phyloP scores from a whole-genome alignment of 2,797 vertebrate species.

The Sebastes matsubarae region DNA sequence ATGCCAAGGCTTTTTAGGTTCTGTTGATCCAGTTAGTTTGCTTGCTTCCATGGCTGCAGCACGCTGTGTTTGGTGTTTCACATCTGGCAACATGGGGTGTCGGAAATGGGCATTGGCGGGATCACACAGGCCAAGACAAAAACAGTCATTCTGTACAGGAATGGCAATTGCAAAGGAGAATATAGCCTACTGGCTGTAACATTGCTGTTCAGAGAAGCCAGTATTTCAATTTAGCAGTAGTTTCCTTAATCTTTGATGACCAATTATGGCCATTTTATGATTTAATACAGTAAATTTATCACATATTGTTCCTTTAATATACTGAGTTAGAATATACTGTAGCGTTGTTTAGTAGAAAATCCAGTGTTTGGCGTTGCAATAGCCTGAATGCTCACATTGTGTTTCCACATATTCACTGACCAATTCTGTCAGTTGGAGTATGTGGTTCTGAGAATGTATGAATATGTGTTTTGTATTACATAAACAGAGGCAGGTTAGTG shows the following conservation, averaged over 20 bases:
- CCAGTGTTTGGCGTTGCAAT: conserved; percentile 4
- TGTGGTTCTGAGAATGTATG: not conserved
- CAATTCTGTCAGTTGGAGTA: not conserved
- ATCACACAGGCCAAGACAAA: not conserved
- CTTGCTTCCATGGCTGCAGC: not conserved
- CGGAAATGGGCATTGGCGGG: not conserved
- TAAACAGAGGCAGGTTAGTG: not conserved
- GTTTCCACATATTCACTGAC: not conserved
- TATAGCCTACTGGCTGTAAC: no score
- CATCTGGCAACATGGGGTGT: not conserved
- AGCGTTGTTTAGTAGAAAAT: not conserved
- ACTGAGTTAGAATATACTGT: not conserved
- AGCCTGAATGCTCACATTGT: not conserved
- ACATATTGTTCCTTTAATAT: not conserved
- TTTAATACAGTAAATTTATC: not conserved
- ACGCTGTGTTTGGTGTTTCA: not conserved
- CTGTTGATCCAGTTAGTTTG: not conserved
- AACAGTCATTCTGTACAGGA: not conserved
- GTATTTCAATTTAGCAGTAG: not conserved
- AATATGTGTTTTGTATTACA: not conserved
- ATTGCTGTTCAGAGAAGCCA: no score
- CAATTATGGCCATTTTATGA: not conserved
- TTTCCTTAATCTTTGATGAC: not conserved
- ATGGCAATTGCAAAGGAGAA: no score
- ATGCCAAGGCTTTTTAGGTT: not conserved